Evolutionary conservation across 2,797 vertebrate species (phyloP), one percentile per base, ranked within the genome.

Genomic region (Hyperoplus lanceolatus): DNA sequence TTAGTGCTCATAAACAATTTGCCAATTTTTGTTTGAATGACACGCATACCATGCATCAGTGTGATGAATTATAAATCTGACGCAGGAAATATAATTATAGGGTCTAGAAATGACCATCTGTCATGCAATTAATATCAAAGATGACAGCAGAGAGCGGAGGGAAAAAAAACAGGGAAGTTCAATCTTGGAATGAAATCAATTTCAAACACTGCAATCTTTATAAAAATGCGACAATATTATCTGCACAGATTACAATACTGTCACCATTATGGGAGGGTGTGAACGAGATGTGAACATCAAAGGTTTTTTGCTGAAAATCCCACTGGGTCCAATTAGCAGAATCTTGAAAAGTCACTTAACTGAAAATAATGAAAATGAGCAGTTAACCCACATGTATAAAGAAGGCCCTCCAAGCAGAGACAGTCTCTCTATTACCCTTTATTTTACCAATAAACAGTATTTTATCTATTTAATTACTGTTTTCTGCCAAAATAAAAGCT

Each of bases 261-360:
- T 91, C 87, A 92, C 70, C 82, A 77, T 90, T 87, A 83, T 55
- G 63, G 62, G 70, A 78, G 75, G 77, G 74, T 81, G 80, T 82
- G 81, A 84, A 82, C 57, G 46, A 83, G 74, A 83, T 82, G 77
- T 81, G 84, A 75, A 91, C 89, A 92, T 90, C 88, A 88, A 85
- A 83, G 80, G 45, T 36, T 80, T 29, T 79, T 76, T 87, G 51
- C 72, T 75, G 63, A 53, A 85, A 90, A 91, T 90, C 91, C 93
- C 90, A 90, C 61, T 8, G 91, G 92, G 83, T 75, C 93, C 88
- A 94, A 94, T 94, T 95, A 94, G 65, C 56, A 73, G 77, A 81
- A 75, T 88, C 83, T 85, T 87, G 79, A 88, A 90, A 86, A 92
- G 83, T 89, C 84, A 81, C 73, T 81, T 70, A 64, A 83, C 72